Percentiles rank a stretch among this genome's conserved stretches.
Conservation (phyloP, 2,888 invertebrate species). For the Neria commutata region DNA sequence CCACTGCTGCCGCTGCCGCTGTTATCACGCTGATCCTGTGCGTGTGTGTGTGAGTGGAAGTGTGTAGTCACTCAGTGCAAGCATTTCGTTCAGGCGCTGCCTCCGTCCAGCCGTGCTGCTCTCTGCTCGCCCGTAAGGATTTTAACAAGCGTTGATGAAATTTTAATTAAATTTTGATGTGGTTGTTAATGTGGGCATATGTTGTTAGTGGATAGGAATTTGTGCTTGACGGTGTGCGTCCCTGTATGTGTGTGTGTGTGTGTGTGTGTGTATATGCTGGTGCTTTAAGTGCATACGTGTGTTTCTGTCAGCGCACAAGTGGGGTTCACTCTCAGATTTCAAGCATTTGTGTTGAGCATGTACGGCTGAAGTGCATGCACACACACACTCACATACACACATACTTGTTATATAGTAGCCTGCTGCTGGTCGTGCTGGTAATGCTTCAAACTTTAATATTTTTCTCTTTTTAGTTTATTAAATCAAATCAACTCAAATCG, state of each 20-base stretch:
- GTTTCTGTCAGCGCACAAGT: constrained; percentile 4
- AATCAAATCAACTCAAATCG: no score
- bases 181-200: constrained; percentile 36
- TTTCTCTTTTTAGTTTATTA: no score
- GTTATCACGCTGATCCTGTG: not conserved
- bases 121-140: constrained; percentile 1
- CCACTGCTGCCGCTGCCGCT: not conserved
- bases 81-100: no score
- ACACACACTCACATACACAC: not conserved
- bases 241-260: not conserved
- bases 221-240: not conserved
- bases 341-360: not conserved
- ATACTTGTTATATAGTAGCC: no score
- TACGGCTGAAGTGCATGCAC: constrained; percentile 6
- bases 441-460: no score
- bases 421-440: no score
- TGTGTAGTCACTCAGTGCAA: no score
- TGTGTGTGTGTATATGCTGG: not conserved
- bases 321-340: no score
- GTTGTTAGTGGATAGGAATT: constrained; percentile 14
- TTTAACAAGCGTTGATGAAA: constrained; percentile 33
- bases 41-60: constrained; percentile 16
- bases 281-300: constrained; percentile 17
- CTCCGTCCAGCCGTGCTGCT: no score
- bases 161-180: constrained; percentile 42